Evolutionary conservation across 2,888 invertebrate genomes (phyloP).

Genomic region (Biston betularia): DNA sequence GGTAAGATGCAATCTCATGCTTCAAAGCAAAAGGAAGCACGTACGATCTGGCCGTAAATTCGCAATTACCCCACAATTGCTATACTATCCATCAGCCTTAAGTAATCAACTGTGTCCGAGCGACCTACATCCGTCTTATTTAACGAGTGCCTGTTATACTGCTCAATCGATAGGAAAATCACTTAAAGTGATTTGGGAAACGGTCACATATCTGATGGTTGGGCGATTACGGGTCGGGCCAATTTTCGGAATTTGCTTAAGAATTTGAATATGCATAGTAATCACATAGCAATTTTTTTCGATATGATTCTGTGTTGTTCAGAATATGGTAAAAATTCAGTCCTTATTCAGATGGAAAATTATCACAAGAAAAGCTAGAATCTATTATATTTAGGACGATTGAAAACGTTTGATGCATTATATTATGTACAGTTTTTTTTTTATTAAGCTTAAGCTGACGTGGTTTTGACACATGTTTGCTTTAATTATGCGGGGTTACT

Average conservation of each 20-base stretch:
- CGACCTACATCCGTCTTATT: constrained; percentile 65
- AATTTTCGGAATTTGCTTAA: constrained; percentile 18
- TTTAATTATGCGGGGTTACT: too few species aligned
- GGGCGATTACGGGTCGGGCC: constrained; percentile 36
- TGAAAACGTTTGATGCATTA: too few species aligned
- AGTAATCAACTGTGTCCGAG: constrained; percentile 56
- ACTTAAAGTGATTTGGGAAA: constrained; percentile 55
- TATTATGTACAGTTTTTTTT: too few species aligned
- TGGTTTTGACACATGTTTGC: too few species aligned
- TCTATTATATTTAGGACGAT: too few species aligned
- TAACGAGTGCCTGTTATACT: constrained; percentile 55
- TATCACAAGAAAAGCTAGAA: too few species aligned
- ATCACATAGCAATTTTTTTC: neutral
- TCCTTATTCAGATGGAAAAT: too few species aligned
- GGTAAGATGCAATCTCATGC: constrained; percentile 7
- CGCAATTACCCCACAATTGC: constrained; percentile 45
- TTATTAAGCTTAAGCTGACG: too few species aligned
- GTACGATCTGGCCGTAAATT: constrained; percentile 35
- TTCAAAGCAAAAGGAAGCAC: constrained; percentile 28
- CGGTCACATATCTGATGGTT: constrained; percentile 40
- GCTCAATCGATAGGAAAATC: constrained; percentile 69
- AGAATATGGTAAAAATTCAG: neutral
- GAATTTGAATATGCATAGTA: neutral
- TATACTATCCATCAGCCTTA: constrained; percentile 51
- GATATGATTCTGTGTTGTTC: neutral